phyloP scores from a whole-genome alignment of 2,113 vertebrate species.

The Amphiprion ocellaris region DNA sequence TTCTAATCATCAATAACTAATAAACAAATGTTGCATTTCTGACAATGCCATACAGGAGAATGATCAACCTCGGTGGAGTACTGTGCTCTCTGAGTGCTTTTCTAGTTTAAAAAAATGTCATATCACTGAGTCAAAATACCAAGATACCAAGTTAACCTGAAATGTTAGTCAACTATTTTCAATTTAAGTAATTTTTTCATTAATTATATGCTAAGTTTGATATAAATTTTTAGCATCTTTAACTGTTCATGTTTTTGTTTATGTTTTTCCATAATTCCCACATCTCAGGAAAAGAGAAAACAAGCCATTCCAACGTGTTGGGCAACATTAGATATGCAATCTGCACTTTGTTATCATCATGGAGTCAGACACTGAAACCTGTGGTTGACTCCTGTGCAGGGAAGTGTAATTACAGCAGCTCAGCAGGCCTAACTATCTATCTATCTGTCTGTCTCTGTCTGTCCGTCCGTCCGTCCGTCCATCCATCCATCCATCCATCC shows the following conservation, averaged over 20 bases:
- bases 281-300: background rate
- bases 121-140: too few relatives aligned
- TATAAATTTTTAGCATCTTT: too few relatives aligned
- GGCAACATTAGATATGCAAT: slow-evolving; percentile 34
- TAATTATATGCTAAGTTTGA: too few relatives aligned
- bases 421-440: background rate
- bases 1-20: too few relatives aligned
- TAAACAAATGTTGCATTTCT: too few relatives aligned
- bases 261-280: background rate
- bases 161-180: too few relatives aligned
- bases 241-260: background rate
- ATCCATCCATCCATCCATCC: slow-evolving; percentile 35
- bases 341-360: slow-evolving; percentile 35
- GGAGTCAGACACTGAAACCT: slow-evolving; percentile 15
- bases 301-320: slow-evolving; percentile 24
- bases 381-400: slow-evolving; percentile 32
- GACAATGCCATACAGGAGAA: too few relatives aligned
- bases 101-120: too few relatives aligned
- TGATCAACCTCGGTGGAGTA: too few relatives aligned
- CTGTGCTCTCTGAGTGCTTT: too few relatives aligned
- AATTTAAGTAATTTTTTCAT: too few relatives aligned
- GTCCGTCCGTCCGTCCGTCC: slow-evolving; percentile 1
- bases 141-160: too few relatives aligned
- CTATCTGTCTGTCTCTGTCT: slow-evolving; percentile 29
- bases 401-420: slow-evolving; percentile 48